These are phyloP conservation scores for Lasiurus borealis DNA, from an alignment of 2,113 vertebrate genomes.

Conservation along the genomic window DNA sequence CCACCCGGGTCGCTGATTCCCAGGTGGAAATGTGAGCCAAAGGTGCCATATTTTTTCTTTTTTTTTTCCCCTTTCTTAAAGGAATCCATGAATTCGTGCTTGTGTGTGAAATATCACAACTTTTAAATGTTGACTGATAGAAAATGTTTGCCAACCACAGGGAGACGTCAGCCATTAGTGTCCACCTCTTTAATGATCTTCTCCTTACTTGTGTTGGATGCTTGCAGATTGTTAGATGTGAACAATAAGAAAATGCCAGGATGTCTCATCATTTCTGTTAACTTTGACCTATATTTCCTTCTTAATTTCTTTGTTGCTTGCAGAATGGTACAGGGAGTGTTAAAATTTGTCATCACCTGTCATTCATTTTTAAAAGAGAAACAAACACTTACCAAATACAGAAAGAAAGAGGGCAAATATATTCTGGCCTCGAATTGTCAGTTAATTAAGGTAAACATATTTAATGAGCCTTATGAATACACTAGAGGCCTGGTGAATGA, in stretches of 20 bases:
- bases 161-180: neutral
- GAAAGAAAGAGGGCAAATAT: neutral
- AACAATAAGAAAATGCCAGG: neutral
- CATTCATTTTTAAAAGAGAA: neutral
- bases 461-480: constrained; percentile 20
- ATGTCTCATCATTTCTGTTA: neutral
- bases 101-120: neutral
- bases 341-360: constrained; percentile 27
- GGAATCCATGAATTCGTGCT: neutral
- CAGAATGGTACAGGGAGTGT: neutral
- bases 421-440: constrained; percentile 38
- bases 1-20: neutral
- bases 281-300: neutral
- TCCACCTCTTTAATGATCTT: constrained; percentile 26
- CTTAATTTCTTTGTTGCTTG: constrained; percentile 29
- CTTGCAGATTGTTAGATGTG: neutral
- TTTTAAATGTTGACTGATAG: neutral
- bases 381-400: neutral
- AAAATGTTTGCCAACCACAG: neutral
- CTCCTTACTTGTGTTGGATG: neutral
- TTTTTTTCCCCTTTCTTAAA: neutral
- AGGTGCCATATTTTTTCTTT: neutral
- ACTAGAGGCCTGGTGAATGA: too few species aligned
- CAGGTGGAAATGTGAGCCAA: neutral
- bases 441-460: neutral